These are phyloP conservation scores for Acrossocheilus wenchowensis DNA, from an alignment of 2,797 vertebrate species.

Conservation along the genomic window DNA sequence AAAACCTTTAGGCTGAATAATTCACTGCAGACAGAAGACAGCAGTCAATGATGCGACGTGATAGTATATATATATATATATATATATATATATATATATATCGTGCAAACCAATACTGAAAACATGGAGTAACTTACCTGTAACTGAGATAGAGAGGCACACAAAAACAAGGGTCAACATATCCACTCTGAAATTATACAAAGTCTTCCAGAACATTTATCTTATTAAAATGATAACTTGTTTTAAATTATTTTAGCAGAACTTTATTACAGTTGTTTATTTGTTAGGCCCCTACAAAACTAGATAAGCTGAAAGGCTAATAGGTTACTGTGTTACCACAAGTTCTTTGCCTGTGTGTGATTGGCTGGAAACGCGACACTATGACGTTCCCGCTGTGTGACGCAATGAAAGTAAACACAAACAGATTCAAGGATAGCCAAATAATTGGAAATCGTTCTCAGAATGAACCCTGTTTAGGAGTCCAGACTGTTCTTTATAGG, in stretches of 20 bases:
- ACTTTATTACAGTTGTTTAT: not conserved
- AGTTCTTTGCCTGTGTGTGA: not conserved
- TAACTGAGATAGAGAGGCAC: conserved; percentile 62
- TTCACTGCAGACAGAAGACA: not conserved
- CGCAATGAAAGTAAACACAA: conserved; percentile 7
- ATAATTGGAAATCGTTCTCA: conserved; percentile 24
- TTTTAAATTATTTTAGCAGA: not conserved
- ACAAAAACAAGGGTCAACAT: conserved; percentile 65
- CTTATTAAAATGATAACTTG: not conserved
- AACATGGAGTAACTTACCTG: conserved; percentile 68
- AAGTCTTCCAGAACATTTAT: not conserved
- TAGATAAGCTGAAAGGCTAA: not conserved
- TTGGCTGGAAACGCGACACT: not conserved
- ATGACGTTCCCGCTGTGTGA: conserved; percentile 1
- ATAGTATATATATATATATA: no score
- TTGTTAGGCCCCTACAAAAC: not conserved
- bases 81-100: no score
- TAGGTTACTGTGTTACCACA: conserved; percentile 1
- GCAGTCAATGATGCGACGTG: not conserved
- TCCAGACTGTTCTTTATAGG: not conserved
- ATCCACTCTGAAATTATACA: not conserved
- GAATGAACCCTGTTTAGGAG: conserved; percentile 9
- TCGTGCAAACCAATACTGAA: not conserved
- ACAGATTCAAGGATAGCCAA: not conserved
- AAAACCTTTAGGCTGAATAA: not conserved